Evolutionary conservation across 2,888 invertebrate genomes (phyloP), one percentile per base, ranked within the genome.

Genomic region (Meiosimyza decipiens): DNA sequence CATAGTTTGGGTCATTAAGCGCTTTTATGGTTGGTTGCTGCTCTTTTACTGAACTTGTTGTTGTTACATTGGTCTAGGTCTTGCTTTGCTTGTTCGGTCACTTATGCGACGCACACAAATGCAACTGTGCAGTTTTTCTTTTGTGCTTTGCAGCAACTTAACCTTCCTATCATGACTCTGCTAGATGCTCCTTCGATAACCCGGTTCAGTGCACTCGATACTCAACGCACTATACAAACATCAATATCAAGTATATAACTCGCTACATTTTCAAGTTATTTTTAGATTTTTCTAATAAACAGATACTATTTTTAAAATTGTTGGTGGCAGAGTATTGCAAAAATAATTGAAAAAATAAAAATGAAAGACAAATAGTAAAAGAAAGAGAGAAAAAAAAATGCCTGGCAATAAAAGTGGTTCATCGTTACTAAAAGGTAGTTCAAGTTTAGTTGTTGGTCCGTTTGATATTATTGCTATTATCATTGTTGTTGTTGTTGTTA

Each of bases 241-340:
- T 57, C 51, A 13, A 55, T 12, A 16, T 82, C 75, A 76, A 74
- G 71, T 71, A 47, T 18, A 55, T 22, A 57, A 57, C 47, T 40
- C 13, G 33, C 33, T 54, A 50, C n/a, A 65, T 47, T 50, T 59
- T 73, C 65, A 64, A 47, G 73, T 77, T 81, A 82, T 82, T 83
- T 82, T 80, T 82, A 82, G 82, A 77, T 71, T 71, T 78, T 83
- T 83, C 82, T 83, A 82, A 82, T 82, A 77, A 83, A 79, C 75
- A 76, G 74, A 77, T 70, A 75, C 82, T 83, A 82, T 82, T 81
- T 83, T 81, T 82, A 81, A 71, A 77, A 52, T 67, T 71, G 73
- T 9, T 40, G 4, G 40, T 9, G 9, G 40, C 40, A 40, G 40
- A 6, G 40, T 9, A 9, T 28, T 28, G 28, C 28, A 28, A 28